Evolutionary conservation across 2,888 invertebrate genomes (phyloP).

Genomic region (Mallateleia sp.): DNA sequence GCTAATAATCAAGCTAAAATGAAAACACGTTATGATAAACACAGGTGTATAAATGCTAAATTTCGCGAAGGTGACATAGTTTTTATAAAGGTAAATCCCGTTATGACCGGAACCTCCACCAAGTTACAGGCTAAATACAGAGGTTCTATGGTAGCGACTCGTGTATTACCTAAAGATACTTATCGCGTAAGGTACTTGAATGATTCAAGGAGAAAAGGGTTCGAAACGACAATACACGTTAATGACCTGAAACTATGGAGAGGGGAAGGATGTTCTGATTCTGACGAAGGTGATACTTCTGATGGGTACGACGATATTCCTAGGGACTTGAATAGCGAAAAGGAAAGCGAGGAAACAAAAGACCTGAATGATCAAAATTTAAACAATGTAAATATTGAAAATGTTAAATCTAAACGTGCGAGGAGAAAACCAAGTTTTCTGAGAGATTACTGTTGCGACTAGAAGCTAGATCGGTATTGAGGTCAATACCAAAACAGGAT

Average conservation of each 20-base stretch:
- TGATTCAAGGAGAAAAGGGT: constrained; percentile 10
- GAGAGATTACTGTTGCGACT: no score
- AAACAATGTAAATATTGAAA: no score
- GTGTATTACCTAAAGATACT: not conserved
- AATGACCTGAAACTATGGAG: constrained; percentile 52
- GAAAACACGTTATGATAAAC: constrained; percentile 17
- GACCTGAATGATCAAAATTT: no score
- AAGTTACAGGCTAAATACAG: constrained; percentile 20
- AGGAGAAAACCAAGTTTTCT: no score
- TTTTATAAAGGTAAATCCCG: constrained; percentile 1
- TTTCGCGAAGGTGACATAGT: constrained; percentile 13
- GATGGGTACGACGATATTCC: not conserved
- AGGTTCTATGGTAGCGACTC: not conserved
- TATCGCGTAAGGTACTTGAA: constrained; percentile 23
- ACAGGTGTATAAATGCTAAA: constrained; percentile 2
- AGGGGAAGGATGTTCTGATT: constrained; percentile 8
- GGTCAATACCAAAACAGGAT: no score
- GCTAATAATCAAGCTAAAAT: constrained; percentile 14
- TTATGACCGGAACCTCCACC: constrained; percentile 13
- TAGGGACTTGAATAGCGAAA: not conserved
- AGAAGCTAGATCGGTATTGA: no score
- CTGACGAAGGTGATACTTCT: not conserved
- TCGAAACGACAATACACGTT: constrained; percentile 46
- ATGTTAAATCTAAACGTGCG: no score
- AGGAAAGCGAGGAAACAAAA: not conserved